phyloP scores from a whole-genome alignment of 1,140 invertebrate species.

The Drosophila kepulauana region DNA sequence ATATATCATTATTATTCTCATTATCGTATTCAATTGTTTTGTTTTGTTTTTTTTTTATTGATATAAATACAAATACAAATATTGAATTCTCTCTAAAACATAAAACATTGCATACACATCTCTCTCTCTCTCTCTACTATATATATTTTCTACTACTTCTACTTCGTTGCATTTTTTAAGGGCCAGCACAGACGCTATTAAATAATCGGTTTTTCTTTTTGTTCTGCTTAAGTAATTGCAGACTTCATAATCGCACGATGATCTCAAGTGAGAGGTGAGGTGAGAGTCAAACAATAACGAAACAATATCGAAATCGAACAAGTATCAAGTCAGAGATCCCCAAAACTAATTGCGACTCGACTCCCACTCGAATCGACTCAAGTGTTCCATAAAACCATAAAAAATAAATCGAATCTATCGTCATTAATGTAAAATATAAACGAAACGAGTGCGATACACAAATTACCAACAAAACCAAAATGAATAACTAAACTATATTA shows the following conservation, averaged over 20 bases:
- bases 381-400: conserved; percentile 19
- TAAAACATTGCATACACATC: conserved; percentile 65
- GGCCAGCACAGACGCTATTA: conserved; percentile 81
- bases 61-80: conserved; percentile 10
- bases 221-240: conserved; percentile 85
- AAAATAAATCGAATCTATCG: conserved; percentile 27
- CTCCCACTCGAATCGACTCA: conserved; percentile 34
- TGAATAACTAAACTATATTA: conserved; percentile 23
- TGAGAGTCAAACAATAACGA: conserved; percentile 74
- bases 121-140: conserved; percentile 45
- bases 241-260: conserved; percentile 83
- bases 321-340: conserved; percentile 46
- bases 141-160: conserved; percentile 57
- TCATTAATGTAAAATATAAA: conserved; percentile 13
- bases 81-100: conserved; percentile 30
- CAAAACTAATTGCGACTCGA: conserved; percentile 37
- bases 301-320: conserved; percentile 49
- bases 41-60: conserved; percentile 25
- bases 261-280: conserved; percentile 83
- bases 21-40: conserved; percentile 12
- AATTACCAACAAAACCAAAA: conserved; percentile 19
- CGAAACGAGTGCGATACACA: conserved; percentile 19
- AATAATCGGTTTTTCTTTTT: conserved; percentile 84
- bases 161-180: conserved; percentile 77
- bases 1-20: conserved; percentile 35